A percentile compares a stretch with the other conserved stretches of the same genome.
These are phyloP conservation scores for Meloidogyne hapla DNA, from an alignment of 1,140 invertebrate genomes.

Conservation along the genomic window DNA sequence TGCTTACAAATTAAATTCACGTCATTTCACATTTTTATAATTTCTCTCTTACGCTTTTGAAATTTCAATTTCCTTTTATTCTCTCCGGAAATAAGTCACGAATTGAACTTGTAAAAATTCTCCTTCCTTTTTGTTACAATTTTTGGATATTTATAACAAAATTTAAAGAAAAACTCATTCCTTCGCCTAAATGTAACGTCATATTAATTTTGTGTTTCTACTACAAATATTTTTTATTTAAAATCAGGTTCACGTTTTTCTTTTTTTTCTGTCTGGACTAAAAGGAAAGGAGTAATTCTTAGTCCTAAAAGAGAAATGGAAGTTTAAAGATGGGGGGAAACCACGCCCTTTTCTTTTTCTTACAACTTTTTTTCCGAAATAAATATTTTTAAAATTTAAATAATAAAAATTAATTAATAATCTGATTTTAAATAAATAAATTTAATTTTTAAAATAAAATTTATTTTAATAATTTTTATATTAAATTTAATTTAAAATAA, in stretches of 20 bases:
- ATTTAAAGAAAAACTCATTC: neutral
- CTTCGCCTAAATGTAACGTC: neutral
- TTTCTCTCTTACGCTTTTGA: no score
- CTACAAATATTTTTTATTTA: no score
- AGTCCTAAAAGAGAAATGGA: no score
- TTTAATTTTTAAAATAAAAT: no score
- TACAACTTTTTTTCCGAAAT: no score
- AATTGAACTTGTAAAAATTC: neutral
- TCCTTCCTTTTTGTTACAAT: neutral
- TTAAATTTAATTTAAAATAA: no score
- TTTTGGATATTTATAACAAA: neutral
- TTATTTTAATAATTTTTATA: no score
- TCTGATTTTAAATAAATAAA: no score
- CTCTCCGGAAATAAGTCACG: constrained; percentile 4
- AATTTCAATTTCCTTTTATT: neutral
- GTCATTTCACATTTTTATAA: neutral
- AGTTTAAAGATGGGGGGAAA: no score
- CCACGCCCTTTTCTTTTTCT: no score
- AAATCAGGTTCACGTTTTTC: neutral
- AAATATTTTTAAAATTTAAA: no score
- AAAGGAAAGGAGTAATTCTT: neutral
- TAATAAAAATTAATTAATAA: no score
- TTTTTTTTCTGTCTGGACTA: neutral
- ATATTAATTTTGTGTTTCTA: neutral
- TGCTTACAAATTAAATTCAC: neutral